A percentile compares a stretch with the other conserved stretches of the same genome.
Evolutionary conservation across 2,888 invertebrate species (phyloP).

Genomic region (Octonoba sinensis): DNA sequence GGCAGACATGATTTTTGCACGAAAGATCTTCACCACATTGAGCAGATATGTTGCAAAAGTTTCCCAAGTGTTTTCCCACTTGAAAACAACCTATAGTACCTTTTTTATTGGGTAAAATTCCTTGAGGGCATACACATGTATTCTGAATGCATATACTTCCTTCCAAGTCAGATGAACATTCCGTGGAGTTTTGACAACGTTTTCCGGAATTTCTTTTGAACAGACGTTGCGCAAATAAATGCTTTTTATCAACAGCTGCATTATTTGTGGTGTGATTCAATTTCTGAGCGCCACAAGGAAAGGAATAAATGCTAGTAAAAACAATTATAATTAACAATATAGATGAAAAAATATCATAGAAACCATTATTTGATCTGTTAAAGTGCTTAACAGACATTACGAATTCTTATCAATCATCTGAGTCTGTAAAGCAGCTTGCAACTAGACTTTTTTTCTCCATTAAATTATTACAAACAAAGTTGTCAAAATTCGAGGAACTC

Average conservation of each 20-base stretch:
- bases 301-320: slow-evolving; percentile 3
- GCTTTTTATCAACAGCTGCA: not conserved
- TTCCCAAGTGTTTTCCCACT: slow-evolving; percentile 41
- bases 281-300: slow-evolving; percentile 14
- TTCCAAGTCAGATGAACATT: slow-evolving; percentile 33
- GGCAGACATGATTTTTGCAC: slow-evolving; percentile 39
- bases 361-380: slow-evolving; percentile 10
- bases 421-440: no score
- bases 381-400: slow-evolving; percentile 46
- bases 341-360: slow-evolving; percentile 9
- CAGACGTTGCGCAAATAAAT: slow-evolving; percentile 7
- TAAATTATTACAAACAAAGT: no score
- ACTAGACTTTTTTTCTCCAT: no score
- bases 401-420: not conserved
- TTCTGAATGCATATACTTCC: slow-evolving; percentile 51
- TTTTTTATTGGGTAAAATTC: slow-evolving; percentile 27
- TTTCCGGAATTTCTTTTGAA: slow-evolving; percentile 37
- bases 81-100: slow-evolving; percentile 49
- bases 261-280: not conserved
- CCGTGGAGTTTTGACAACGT: slow-evolving; percentile 22
- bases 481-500: no score
- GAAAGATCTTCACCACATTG: slow-evolving; percentile 44
- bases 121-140: slow-evolving; percentile 52
- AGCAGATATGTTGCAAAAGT: slow-evolving; percentile 31
- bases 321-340: slow-evolving; percentile 23